Base-by-base conservation (phyloP, 2,113 vertebrate species). In the Gambusia holbrooki region DNA sequence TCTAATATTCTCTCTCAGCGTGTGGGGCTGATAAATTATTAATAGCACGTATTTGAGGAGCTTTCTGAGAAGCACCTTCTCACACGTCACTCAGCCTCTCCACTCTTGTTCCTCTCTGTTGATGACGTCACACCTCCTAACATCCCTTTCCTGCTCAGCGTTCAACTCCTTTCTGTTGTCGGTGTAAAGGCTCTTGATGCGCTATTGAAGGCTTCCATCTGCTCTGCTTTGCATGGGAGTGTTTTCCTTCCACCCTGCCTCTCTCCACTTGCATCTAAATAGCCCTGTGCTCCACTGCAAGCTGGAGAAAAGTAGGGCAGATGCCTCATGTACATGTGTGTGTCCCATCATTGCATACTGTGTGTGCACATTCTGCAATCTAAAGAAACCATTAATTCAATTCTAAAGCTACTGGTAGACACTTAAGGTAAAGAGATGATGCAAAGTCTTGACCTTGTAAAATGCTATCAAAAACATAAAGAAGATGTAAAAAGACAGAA, bases 21-120 rank as follows among this genome's bases (percentile, higher is more conserved):
- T 66, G 84, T 80, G 79, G 75, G 67, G 65, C 33, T 27, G 71
- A 76, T 92, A 70, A 73, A 92, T 91, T 83, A 91, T 92, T 89
- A 83, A 92, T 71, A 48, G 78, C 28, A 12, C 91, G 86, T 90
- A 90, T 92, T 92, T 93, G 89, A 91, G 87, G 89, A 90, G 88
- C 90, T 90, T 90, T 92, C 88, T 90, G 71, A 80, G 82, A 92
- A 85, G 83, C 77, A 66, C 60, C 72, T 68, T 73, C 83, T 86
- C 4, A 69, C 81, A 87, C 74, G 80, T 92, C 86, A 90, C 84
- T 86, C 87, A 71, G 80, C 69, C 19, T 70, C 25, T 73, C 64
- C 74, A 33, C 77, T 65, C 80, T 40, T 63, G 75, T 76, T 77
- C 75, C 75, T 73, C 76, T 42, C 65, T 58, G 15, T 77, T 66